A percentile compares a stretch with the other conserved stretches of the same genome.
These are phyloP conservation scores for Anaspis maculata DNA, from an alignment of 2,888 invertebrate species.

Conservation along the genomic window DNA sequence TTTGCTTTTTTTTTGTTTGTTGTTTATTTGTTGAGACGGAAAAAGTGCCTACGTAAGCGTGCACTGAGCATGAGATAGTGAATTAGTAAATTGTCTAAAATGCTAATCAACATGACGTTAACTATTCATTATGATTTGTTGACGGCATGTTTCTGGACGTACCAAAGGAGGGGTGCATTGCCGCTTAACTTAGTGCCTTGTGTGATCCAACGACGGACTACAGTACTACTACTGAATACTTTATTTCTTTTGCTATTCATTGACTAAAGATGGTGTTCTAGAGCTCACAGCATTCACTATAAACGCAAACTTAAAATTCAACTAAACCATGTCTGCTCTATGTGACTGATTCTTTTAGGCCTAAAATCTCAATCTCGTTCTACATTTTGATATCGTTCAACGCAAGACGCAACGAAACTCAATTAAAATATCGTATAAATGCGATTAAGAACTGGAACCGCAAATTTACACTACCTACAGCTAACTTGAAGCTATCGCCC, in stretches of 20 bases:
- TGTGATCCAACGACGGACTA: conserved; percentile 29
- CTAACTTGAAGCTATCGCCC: too few species aligned
- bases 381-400: too few species aligned
- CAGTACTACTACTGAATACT: conserved; percentile 20
- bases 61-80: conserved; percentile 30
- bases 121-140: conserved; percentile 11
- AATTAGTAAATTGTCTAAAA: conserved; percentile 42
- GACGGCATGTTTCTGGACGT: conserved; percentile 35
- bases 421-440: too few species aligned
- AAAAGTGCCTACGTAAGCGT: conserved; percentile 29
- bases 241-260: conserved; percentile 9
- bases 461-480: too few species aligned
- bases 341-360: too few species aligned
- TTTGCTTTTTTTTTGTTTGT: conserved; percentile 16
- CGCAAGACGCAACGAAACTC: too few species aligned
- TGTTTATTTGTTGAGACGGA: conserved; percentile 10
- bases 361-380: too few species aligned
- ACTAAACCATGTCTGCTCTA: conserved; percentile 10
- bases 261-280: conserved; percentile 33
- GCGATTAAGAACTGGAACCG: too few species aligned
- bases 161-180: conserved; percentile 43
- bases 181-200: conserved; percentile 40
- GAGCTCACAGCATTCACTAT: conserved; percentile 32
- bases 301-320: conserved; percentile 17
- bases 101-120: conserved; percentile 18